phyloP scores from a whole-genome alignment of 2,113 vertebrate species.

The Neolamprologus sp. region DNA sequence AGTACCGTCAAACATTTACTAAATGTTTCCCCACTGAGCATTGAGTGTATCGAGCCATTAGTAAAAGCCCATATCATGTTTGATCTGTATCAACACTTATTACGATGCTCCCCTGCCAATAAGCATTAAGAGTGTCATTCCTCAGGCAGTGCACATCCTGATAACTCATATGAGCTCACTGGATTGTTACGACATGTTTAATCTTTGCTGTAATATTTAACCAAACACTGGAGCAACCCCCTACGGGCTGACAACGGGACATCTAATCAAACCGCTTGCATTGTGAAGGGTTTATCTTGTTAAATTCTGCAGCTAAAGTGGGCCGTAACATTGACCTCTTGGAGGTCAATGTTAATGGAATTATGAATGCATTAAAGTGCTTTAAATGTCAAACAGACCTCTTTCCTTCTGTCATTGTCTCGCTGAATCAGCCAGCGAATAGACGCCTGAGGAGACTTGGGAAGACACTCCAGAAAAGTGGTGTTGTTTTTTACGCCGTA shows the following conservation, averaged over 20 bases:
- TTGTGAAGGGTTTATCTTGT: neutral
- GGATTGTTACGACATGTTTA: neutral
- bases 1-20: constrained; percentile 10
- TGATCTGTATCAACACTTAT: constrained; percentile 1
- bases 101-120: neutral
- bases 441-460: constrained; percentile 92
- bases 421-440: constrained; percentile 93
- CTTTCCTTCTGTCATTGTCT: constrained; percentile 94
- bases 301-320: neutral
- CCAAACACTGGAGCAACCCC: neutral
- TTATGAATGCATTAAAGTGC: neutral
- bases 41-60: neutral
- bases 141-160: neutral
- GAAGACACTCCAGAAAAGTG: constrained; percentile 91
- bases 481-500: constrained; percentile 96
- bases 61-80: neutral
- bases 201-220: neutral
- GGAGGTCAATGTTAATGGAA: neutral
- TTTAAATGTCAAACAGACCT: constrained; percentile 70
- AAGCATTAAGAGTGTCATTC: neutral
- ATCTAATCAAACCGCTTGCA: neutral
- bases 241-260: neutral
- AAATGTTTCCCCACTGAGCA: neutral
- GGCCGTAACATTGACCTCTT: neutral
- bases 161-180: neutral